Evolutionary conservation across 2,797 vertebrate genomes (phyloP), one percentile per base, ranked within the genome.

Genomic region (Leptatherina wallacei): DNA sequence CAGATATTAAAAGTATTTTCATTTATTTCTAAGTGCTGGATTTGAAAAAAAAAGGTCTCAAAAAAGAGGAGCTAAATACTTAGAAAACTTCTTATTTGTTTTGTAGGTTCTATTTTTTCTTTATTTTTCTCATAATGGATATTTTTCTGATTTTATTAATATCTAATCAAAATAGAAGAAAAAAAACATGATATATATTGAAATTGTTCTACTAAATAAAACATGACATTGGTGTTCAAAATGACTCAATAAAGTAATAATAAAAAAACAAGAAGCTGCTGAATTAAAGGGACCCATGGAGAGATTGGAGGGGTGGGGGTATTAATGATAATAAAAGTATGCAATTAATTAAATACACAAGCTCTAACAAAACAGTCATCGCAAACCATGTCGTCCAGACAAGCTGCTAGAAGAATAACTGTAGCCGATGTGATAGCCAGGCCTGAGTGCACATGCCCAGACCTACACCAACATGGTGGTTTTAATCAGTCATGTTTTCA

Each of bases 401-500:
- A 30, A 8, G 30, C 32, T 47, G 58, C 9, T 49, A 61, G 56
- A 63, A 67, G 63, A 76, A 65, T 51, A 60, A 29, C 30, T 24
- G 35, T 42, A 77, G 75, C 54, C 63, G 69, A 29, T 61, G 60
- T 82, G 81, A 80, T 78, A 78, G 71, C 61, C 22, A 20, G 52
- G 76, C 58, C 35, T 29, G 16, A 73, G 52, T 51, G 22, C 40
- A 65, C 40, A 63, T 42, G 12, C 62, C 35, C 27, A 13, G 51
- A 49, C 44, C 58, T 56, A n/a, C 20, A 62, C 59, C 16, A 40
- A 77, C 44, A 56, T 49, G 6, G 56, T 61, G 70, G 55, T 57
- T 78, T 81, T 80, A 49, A 78, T 74, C 71, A 76, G 80, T 61
- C 64, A 75, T 65, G 57, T 1, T 69, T 67, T 68, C 63, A 47